These are phyloP conservation scores for Misgurnus mizolepis DNA, from an alignment of 2,113 vertebrate species.

Conservation along the genomic window DNA sequence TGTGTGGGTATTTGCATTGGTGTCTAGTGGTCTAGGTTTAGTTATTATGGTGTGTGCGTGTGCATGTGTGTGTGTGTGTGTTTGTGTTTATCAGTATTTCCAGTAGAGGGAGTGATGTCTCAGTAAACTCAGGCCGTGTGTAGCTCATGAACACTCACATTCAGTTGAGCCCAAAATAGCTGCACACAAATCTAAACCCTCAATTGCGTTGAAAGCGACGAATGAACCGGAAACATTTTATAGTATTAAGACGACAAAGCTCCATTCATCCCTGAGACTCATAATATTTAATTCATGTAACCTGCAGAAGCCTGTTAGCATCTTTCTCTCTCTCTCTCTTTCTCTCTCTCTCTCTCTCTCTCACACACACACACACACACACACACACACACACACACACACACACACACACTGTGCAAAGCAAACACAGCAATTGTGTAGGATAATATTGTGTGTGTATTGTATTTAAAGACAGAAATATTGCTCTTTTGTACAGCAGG, in stretches of 20 bases:
- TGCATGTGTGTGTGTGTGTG: neutral
- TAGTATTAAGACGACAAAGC: conserved; percentile 5
- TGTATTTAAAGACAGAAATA: conserved; percentile 9
- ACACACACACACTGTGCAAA: conserved; percentile 6
- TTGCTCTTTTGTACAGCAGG: neutral
- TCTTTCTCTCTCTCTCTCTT: neutral
- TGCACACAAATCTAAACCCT: neutral
- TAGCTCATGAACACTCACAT: neutral
- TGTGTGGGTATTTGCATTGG: no score
- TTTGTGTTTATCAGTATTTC: neutral
- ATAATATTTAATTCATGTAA: neutral
- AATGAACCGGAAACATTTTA: conserved; percentile 11
- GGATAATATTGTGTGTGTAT: conserved; percentile 30
- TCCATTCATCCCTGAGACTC: neutral
- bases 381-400: neutral
- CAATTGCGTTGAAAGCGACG: neutral
- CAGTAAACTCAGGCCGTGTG: neutral
- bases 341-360: no score
- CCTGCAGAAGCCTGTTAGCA: neutral
- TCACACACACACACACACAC: no score
- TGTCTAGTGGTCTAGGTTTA: no score
- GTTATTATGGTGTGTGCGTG: neutral
- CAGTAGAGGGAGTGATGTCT: neutral
- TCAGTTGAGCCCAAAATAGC: conserved; percentile 13
- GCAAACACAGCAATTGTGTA: conserved; percentile 44